Conservation (phyloP, 2,797 vertebrate species). For the Trematomus bernacchii region DNA sequence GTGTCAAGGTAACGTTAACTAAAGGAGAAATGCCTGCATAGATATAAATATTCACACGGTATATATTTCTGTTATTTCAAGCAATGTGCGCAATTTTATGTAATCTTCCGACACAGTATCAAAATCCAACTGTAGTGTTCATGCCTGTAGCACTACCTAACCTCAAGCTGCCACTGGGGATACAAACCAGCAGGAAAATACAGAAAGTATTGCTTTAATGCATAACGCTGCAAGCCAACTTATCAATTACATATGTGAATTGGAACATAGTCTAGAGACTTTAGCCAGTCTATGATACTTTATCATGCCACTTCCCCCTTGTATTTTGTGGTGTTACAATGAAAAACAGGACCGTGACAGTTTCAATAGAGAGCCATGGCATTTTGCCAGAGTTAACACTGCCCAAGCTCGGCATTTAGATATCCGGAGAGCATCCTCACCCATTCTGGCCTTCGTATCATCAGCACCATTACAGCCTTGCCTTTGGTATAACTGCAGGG, state of each 20-base stretch:
- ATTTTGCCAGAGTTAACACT: conserved; percentile 58
- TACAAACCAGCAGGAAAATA: background rate
- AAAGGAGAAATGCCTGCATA: too few relatives aligned
- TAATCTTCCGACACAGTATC: background rate
- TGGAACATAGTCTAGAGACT: background rate
- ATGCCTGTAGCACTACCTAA: background rate
- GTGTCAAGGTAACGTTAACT: background rate
- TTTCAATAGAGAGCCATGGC: conserved; percentile 51
- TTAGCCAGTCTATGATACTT: conserved; percentile 11
- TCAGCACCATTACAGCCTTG: conserved; percentile 33
- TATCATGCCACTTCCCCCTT: conserved; percentile 18
- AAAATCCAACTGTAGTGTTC: background rate
- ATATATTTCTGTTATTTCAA: background rate
- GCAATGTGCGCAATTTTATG: background rate
- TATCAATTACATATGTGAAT: background rate
- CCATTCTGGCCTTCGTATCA: conserved; percentile 36
- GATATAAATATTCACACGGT: too few relatives aligned
- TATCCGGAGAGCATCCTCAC: conserved; percentile 25
- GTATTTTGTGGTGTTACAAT: conserved; percentile 25
- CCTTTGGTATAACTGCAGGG: conserved; percentile 33
- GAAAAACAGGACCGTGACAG: conserved; percentile 12
- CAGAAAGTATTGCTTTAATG: background rate
- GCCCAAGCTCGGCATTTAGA: conserved; percentile 57
- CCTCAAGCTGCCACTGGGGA: background rate
- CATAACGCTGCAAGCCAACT: background rate